Evolutionary conservation across 2,113 vertebrate species (phyloP).

Genomic region (Anas platyrhynchos): DNA sequence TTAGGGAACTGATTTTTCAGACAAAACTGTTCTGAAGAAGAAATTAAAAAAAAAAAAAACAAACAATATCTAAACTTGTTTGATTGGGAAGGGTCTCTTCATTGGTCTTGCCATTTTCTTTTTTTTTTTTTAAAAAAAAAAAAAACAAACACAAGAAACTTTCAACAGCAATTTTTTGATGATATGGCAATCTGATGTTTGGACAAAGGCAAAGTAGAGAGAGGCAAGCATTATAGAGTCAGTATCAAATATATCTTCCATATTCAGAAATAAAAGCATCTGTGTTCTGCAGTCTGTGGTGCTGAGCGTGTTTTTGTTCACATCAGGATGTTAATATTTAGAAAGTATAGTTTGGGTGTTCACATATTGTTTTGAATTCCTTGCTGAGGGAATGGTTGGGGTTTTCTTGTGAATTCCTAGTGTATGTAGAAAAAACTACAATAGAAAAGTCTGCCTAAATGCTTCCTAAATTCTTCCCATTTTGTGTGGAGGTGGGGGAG

Average conservation of each 20-base stretch:
- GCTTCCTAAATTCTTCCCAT: background rate
- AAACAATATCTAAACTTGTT: background rate
- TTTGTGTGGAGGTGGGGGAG: background rate
- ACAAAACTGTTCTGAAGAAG: background rate
- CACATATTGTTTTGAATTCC: background rate
- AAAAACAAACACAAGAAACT: too few species aligned
- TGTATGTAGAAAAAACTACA: background rate
- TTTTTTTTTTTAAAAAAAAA: background rate
- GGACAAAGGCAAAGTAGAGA: background rate
- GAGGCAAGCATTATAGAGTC: background rate
- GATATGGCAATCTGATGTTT: background rate
- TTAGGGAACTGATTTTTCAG: background rate
- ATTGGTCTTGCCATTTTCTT: background rate
- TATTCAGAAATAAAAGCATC: background rate
- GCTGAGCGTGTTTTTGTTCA: background rate
- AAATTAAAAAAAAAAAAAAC: background rate
- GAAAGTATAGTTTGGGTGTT: background rate
- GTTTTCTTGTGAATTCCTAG: background rate
- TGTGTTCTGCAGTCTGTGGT: background rate
- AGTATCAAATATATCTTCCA: background rate
- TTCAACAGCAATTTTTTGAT: background rate
- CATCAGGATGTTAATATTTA: background rate
- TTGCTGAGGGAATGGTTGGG: background rate
- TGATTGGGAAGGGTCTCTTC: background rate
- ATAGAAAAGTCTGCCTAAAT: background rate